A percentile compares a stretch with the other conserved stretches of the same genome.
phyloP scores from a whole-genome alignment of 2,113 vertebrate genomes.

The Pedetes capensis region DNA sequence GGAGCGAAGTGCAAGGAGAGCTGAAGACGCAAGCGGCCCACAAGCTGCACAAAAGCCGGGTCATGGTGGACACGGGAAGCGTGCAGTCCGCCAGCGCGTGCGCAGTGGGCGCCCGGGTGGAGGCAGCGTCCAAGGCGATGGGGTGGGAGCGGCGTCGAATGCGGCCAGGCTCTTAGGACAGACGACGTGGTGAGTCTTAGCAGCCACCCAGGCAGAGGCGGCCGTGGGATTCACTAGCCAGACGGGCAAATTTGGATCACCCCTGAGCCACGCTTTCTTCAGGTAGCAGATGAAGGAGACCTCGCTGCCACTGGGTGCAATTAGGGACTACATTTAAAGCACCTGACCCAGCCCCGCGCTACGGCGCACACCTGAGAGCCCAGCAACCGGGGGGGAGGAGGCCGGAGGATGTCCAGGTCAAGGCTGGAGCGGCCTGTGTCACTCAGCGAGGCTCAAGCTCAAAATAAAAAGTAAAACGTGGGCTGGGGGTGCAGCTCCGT shows the following conservation, averaged over 20 bases:
- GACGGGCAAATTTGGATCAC: accelerated
- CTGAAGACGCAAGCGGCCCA: background rate
- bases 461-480: no score
- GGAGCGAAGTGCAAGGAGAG: accelerated
- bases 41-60: background rate
- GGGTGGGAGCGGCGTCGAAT: background rate
- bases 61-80: background rate
- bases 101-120: background rate
- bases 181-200: no score
- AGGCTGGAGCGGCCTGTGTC: no score
- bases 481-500: background rate
- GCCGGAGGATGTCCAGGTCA: no score
- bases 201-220: no score
- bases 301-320: background rate
- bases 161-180: accelerated
- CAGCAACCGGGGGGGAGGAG: no score
- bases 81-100: background rate
- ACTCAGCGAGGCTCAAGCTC: no score
- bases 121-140: background rate
- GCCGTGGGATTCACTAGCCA: background rate
- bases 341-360: no score
- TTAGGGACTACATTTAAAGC: background rate
- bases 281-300: accelerated
- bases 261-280: background rate
- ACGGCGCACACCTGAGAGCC: no score